Conservation (phyloP, 2,888 invertebrate genomes). For the Callyntrura guangdongensis region DNA sequence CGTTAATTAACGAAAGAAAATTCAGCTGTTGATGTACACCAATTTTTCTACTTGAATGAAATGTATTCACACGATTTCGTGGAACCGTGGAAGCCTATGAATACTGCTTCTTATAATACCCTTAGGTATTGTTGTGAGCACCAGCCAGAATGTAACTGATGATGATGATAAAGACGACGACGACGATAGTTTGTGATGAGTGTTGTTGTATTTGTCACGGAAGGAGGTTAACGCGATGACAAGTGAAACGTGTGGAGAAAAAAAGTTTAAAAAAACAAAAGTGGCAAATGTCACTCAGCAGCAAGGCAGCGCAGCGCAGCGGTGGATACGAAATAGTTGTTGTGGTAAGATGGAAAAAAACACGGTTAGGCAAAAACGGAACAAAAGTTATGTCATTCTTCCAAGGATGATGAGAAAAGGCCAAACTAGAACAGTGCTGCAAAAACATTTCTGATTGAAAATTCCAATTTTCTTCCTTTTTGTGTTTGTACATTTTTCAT, state of each 20-base stretch:
- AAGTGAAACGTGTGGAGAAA: background rate
- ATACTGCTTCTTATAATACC: background rate
- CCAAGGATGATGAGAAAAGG: background rate
- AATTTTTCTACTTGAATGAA: background rate
- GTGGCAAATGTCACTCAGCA: constrained; percentile 6
- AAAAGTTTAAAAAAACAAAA: background rate
- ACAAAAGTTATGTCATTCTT: background rate
- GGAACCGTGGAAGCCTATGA: background rate
- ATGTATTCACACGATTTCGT: background rate
- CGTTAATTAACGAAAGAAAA: constrained; percentile 1
- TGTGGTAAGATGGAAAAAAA: constrained; percentile 2
- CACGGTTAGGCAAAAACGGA: no score
- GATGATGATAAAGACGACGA: background rate
- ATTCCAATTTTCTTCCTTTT: background rate
- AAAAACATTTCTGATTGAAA: constrained; percentile 15
- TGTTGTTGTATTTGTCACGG: constrained; percentile 10
- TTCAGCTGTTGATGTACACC: background rate
- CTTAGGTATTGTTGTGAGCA: no score
- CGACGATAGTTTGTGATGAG: background rate
- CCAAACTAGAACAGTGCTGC: background rate
- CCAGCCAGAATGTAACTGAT: background rate
- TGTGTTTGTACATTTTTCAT: background rate
- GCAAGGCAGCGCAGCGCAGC: background rate
- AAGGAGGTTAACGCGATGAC: constrained; percentile 25
- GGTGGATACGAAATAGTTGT: background rate